These are phyloP conservation scores for Drusus annulatus DNA, from an alignment of 1,140 invertebrate genomes.

Conservation along the genomic window DNA sequence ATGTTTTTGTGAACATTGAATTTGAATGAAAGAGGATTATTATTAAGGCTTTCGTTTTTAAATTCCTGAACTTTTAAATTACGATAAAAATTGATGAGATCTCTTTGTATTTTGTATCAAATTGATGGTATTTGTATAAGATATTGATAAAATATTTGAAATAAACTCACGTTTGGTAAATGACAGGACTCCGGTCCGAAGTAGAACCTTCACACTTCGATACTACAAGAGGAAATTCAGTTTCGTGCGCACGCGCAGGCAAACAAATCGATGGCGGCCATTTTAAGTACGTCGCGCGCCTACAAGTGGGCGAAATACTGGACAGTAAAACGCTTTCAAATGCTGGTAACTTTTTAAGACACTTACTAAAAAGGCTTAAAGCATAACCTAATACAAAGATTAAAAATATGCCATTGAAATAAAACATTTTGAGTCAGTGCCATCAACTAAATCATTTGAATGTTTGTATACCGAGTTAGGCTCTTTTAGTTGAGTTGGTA, in stretches of 20 bases:
- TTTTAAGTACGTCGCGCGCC: conserved; percentile 4
- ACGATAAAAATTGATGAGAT: too few relatives aligned
- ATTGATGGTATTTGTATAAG: too few relatives aligned
- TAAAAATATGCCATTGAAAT: too few relatives aligned
- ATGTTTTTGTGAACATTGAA: conserved; percentile 7
- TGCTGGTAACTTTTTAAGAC: background rate
- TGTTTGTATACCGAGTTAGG: too few relatives aligned
- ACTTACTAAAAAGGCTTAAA: background rate
- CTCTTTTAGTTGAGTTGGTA: too few relatives aligned
- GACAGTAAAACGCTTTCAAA: background rate
- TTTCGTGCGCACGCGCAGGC: background rate
- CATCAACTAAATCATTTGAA: too few relatives aligned
- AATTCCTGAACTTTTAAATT: too few relatives aligned
- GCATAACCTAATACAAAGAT: too few relatives aligned
- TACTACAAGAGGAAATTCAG: background rate
- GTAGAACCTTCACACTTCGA: background rate
- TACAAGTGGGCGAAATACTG: conserved; percentile 27
- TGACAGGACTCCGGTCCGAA: conserved; percentile 6
- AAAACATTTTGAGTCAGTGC: too few relatives aligned
- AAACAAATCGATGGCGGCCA: conserved; percentile 23
- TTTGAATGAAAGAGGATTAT: background rate
- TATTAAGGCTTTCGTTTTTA: too few relatives aligned
- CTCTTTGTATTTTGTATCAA: too few relatives aligned
- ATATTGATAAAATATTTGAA: too few relatives aligned
- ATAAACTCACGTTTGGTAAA: conserved; percentile 7